Evolutionary conservation across 2,113 vertebrate genomes (phyloP).

Genomic region (Sterna hirundo): DNA sequence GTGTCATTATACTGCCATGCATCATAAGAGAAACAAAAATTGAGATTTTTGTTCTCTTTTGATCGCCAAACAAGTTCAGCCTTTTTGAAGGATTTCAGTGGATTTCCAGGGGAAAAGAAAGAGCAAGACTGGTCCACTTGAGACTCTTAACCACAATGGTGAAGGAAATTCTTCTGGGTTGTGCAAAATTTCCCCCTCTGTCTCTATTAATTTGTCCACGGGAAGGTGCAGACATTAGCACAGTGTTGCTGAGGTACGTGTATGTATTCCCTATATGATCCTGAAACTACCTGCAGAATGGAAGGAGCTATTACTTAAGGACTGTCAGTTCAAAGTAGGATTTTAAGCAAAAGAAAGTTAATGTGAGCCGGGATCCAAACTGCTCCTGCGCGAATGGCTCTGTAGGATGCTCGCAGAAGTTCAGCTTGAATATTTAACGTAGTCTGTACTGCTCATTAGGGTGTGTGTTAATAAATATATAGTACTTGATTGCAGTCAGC

Average conservation of each 20-base stretch:
- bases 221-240: background rate
- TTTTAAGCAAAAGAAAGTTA: background rate
- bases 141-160: background rate
- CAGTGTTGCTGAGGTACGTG: fast-evolving
- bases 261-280: background rate
- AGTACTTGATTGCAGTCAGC: background rate
- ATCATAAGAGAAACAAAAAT: background rate
- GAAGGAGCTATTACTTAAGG: background rate
- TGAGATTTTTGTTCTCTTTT: background rate
- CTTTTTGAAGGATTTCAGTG: background rate
- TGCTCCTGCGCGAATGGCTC: background rate
- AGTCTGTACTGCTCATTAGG: background rate
- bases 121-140: no score
- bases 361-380: background rate
- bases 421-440: background rate
- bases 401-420: background rate
- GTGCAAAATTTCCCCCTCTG: background rate
- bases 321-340: background rate
- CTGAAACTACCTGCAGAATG: background rate
- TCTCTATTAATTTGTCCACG: background rate
- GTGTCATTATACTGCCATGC: background rate
- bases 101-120: background rate
- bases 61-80: background rate
- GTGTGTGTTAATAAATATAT: background rate
- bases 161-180: background rate